Evolutionary conservation across 2,113 vertebrate species (phyloP).

Genomic region (Stigmatopora nigra): DNA sequence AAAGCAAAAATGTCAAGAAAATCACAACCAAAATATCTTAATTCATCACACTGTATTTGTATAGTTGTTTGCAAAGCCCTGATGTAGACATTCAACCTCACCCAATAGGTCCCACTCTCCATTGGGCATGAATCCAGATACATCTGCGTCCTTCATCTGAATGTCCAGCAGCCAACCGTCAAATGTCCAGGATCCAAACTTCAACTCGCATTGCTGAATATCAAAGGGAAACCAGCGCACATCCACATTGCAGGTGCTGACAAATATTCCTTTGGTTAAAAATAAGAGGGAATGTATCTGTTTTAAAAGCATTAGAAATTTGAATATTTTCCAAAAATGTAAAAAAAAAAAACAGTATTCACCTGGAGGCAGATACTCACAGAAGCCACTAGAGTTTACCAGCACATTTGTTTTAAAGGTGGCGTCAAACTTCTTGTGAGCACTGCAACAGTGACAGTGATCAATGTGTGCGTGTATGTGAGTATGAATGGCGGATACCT

Average conservation of each 20-base stretch:
- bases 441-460: slow-evolving; percentile 46
- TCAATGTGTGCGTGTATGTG: neutral
- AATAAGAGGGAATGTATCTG: neutral
- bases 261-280: slow-evolving; percentile 66
- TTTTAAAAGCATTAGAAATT: neutral
- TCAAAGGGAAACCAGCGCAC: slow-evolving; percentile 78
- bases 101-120: slow-evolving; percentile 77
- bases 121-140: slow-evolving; percentile 72
- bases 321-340: neutral
- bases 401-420: slow-evolving; percentile 74
- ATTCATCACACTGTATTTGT: neutral
- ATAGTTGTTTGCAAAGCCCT: too few relatives aligned
- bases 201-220: slow-evolving; percentile 73
- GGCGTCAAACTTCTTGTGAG: slow-evolving; percentile 75
- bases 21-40: neutral
- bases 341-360: slow-evolving; percentile 16
- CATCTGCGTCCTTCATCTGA: slow-evolving; percentile 73
- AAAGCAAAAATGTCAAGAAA: neutral
- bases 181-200: slow-evolving; percentile 77
- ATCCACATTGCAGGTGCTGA: slow-evolving; percentile 73
- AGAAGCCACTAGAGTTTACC: slow-evolving; percentile 77
- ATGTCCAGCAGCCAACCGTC: slow-evolving; percentile 76
- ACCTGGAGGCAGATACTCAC: slow-evolving; percentile 79
- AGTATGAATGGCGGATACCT: neutral
- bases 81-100: slow-evolving; percentile 29